These are phyloP conservation scores for Scyliorhinus canicula DNA, from an alignment of 2,797 vertebrate species.

Conservation along the genomic window DNA sequence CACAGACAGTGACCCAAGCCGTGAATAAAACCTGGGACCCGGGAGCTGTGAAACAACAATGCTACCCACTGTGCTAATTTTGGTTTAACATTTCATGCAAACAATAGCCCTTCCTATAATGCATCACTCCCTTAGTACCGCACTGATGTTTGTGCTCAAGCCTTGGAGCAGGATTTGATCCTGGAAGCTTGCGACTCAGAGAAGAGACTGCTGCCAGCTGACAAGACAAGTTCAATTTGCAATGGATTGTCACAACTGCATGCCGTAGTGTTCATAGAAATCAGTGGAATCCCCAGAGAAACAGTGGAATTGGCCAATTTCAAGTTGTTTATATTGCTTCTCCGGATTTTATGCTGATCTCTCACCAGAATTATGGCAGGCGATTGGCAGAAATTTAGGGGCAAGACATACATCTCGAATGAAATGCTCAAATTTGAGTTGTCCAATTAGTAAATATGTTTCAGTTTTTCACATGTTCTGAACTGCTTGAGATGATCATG, in stretches of 20 bases:
- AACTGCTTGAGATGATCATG: not conserved
- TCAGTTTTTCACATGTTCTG: not conserved
- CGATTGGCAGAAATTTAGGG: not conserved
- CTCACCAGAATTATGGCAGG: not conserved
- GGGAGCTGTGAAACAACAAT: too few species aligned
- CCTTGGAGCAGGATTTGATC: not conserved
- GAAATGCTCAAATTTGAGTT: not conserved
- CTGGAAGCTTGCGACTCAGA: too few species aligned
- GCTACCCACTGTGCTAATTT: too few species aligned
- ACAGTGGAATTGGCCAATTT: not conserved
- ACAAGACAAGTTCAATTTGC: not conserved
- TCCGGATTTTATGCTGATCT: too few species aligned
- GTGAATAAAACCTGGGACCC: too few species aligned
- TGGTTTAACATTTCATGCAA: not conserved
- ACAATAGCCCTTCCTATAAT: not conserved
- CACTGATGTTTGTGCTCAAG: too few species aligned
- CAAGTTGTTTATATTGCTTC: not conserved
- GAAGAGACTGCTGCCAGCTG: not conserved
- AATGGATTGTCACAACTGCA: not conserved
- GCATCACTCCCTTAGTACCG: not conserved
- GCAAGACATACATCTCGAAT: not conserved
- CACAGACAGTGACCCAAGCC: too few species aligned
- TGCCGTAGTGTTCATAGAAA: not conserved
- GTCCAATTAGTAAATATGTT: not conserved
- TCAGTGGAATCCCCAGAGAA: not conserved